Evolutionary conservation across 2,113 vertebrate species (phyloP).

Genomic region (human): GRCh38 chr6:91890001-91890500

Average conservation of each 20-base stretch:
- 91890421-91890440: slow-evolving; percentile 82
- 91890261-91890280: neutral
- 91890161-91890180: neutral
- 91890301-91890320: slow-evolving; percentile 47
- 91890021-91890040: neutral
- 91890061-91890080: neutral
- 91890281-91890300: slow-evolving; percentile 66
- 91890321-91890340: slow-evolving; percentile 53
- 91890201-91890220: neutral
- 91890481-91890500: slow-evolving; percentile 80
- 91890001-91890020: neutral
- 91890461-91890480: slow-evolving; percentile 82
- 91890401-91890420: slow-evolving; percentile 67
- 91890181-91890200: neutral
- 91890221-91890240: slow-evolving; percentile 1
- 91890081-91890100: neutral
- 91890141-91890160: neutral
- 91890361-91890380: slow-evolving; percentile 72
- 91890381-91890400: slow-evolving; percentile 79
- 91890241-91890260: neutral
- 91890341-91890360: slow-evolving; percentile 64
- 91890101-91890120: slow-evolving; percentile 9
- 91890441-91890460: slow-evolving; percentile 82
- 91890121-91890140: neutral
- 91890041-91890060: neutral